Evolutionary conservation across 2,113 vertebrate species (phyloP).

Genomic region (Bettongia penicillata): DNA sequence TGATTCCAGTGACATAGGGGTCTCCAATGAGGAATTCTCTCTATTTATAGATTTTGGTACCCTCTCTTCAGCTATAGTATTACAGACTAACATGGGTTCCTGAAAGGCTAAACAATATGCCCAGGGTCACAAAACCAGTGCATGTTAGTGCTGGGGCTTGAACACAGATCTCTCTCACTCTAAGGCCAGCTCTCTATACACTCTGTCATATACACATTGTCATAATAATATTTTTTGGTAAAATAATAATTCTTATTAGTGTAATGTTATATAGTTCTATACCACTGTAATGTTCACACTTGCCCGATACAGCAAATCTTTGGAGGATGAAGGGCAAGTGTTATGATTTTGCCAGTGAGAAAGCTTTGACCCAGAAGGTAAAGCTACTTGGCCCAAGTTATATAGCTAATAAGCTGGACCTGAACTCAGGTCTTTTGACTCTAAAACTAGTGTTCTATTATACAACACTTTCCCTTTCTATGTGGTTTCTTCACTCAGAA

Average conservation of each 20-base stretch:
- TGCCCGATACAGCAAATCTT: background rate
- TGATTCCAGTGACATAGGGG: background rate
- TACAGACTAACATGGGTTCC: background rate
- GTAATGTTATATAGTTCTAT: background rate
- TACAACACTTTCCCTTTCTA: background rate
- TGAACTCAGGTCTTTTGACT: background rate
- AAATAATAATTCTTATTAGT: background rate
- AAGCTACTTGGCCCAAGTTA: background rate
- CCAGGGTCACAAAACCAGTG: background rate
- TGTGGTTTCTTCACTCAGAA: background rate
- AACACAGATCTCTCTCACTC: background rate
- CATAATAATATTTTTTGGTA: background rate
- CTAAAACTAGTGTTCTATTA: background rate
- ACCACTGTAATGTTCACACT: background rate
- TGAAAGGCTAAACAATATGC: background rate
- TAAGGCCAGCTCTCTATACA: background rate
- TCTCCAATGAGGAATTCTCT: background rate
- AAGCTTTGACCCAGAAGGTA: background rate
- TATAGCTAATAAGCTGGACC: background rate
- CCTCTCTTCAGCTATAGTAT: background rate
- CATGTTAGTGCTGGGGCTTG: background rate
- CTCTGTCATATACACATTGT: background rate
- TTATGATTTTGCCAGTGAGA: background rate
- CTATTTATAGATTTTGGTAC: background rate
- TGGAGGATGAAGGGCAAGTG: rapidly evolving